Conservation (phyloP, 2,888 invertebrate genomes). For the Agonopterix subpropinquella region DNA sequence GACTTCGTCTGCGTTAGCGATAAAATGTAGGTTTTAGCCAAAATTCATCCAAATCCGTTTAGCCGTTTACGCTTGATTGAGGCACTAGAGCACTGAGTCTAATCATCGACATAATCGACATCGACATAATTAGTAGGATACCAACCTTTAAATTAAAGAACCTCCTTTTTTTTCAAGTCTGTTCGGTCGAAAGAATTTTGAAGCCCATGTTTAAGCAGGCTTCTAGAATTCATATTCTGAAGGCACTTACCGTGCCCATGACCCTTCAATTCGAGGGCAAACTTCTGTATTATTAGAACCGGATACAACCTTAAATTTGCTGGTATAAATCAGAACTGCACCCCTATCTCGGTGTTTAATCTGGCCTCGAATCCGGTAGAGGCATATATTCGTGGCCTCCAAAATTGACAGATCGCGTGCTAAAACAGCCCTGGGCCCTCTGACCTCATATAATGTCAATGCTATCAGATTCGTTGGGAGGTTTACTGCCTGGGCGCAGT, state of each 20-base stretch:
- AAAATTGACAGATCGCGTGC: slow-evolving; percentile 55
- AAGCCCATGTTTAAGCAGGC: too few relatives aligned
- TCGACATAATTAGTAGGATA: too few relatives aligned
- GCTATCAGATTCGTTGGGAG: slow-evolving; percentile 8
- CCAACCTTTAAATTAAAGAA: too few relatives aligned
- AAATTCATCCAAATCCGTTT: too few relatives aligned
- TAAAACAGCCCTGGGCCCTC: slow-evolving; percentile 7
- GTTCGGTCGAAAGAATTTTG: too few relatives aligned
- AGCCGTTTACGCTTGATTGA: too few relatives aligned
- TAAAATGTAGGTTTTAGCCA: too few relatives aligned
- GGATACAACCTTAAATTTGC: neutral
- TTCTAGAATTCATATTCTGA: neutral
- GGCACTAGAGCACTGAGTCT: too few relatives aligned
- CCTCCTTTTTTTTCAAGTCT: too few relatives aligned
- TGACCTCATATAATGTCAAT: slow-evolving; percentile 47
- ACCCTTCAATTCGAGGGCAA: neutral
- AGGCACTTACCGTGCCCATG: neutral
- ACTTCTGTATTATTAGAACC: neutral
- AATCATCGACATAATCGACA: too few relatives aligned
- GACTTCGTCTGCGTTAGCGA: too few relatives aligned
- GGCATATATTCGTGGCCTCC: slow-evolving; percentile 23
- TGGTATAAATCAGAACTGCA: slow-evolving; percentile 7
- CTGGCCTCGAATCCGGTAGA: slow-evolving; percentile 7
- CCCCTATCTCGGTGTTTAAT: slow-evolving; percentile 11
- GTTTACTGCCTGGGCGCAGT: slow-evolving; percentile 11